phyloP scores from a whole-genome alignment of 2,113 vertebrate species.

The Barnardius zonarius region DNA sequence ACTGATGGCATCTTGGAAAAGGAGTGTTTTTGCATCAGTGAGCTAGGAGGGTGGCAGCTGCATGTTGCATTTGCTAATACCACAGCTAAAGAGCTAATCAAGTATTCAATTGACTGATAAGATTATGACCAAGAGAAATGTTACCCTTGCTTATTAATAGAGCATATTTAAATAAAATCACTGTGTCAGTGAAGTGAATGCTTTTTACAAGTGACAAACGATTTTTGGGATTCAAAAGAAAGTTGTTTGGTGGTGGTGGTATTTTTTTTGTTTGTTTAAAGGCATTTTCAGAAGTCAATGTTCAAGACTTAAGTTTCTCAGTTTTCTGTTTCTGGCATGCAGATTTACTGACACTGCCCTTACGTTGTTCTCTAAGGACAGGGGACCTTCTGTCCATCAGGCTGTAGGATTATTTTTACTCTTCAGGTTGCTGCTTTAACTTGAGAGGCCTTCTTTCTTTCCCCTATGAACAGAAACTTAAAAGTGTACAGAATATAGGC shows the following conservation, averaged over 20 bases:
- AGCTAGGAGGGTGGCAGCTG: not conserved
- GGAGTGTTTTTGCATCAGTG: not conserved
- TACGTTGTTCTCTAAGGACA: not conserved
- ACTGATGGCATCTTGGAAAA: not conserved
- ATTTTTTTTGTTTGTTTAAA: not conserved
- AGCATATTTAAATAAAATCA: not conserved
- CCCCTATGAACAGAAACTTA: not conserved
- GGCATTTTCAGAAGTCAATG: not conserved
- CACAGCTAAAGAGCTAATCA: not conserved
- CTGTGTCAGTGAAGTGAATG: not conserved
- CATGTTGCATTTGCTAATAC: not conserved
- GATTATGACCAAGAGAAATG: not conserved
- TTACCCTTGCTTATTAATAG: not conserved
- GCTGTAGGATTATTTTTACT: not conserved
- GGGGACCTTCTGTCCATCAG: not conserved
- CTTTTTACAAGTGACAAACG: not conserved
- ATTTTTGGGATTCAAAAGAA: not conserved
- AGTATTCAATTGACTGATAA: not conserved
- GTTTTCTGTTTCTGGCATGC: not conserved
- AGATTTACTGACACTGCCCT: not conserved
- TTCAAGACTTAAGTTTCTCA: not conserved
- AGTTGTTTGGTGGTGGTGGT: not conserved
- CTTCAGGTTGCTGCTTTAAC: not conserved
- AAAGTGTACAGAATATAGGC: not conserved
- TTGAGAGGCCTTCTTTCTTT: not conserved